Conservation (phyloP, 2,797 vertebrate species). For the Brachyrhaphis roseni region DNA sequence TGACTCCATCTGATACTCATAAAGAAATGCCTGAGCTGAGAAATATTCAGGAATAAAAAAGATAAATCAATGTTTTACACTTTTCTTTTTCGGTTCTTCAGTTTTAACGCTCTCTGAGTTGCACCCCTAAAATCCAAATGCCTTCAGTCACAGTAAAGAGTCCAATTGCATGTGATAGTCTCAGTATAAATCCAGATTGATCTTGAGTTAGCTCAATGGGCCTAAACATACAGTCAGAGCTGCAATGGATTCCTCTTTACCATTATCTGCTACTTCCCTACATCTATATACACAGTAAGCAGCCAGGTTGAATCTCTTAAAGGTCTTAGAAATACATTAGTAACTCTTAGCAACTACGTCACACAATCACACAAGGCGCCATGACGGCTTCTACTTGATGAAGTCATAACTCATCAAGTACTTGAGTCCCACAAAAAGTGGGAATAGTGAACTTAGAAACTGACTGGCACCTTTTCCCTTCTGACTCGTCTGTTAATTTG, state of each 20-base stretch:
- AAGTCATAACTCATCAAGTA: too few relatives aligned
- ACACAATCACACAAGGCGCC: too few relatives aligned
- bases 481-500: too few relatives aligned
- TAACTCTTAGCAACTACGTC: background rate
- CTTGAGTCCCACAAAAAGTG: too few relatives aligned
- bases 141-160: background rate
- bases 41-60: background rate
- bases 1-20: background rate
- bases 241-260: background rate
- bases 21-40: background rate
- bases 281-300: background rate
- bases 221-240: background rate
- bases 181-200: background rate
- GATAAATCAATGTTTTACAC: background rate
- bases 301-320: background rate
- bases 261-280: background rate
- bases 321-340: background rate
- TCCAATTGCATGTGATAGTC: background rate
- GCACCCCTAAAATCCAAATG: background rate
- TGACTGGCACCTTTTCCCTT: too few relatives aligned
- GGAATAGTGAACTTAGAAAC: too few relatives aligned
- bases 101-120: constrained; percentile 40
- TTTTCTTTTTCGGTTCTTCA: background rate
- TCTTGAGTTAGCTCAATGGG: background rate
- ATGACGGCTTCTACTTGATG: too few relatives aligned